Base-by-base conservation (phyloP, 37 sponge, comb jelly and placozoan species). In the Cliona cf. orientalis region DNA sequence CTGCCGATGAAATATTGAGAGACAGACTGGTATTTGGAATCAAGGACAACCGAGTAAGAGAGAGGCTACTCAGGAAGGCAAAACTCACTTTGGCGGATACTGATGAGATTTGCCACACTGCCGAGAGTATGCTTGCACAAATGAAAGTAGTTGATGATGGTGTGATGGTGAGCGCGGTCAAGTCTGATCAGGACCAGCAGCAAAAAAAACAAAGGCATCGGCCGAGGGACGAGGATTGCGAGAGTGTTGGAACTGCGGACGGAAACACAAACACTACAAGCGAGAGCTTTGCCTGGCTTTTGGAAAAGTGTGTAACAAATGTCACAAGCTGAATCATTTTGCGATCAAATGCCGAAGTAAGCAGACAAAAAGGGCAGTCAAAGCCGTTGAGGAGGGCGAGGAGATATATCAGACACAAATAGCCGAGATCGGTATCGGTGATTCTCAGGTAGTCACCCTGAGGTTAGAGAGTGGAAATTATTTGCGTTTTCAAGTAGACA, bases 271-370 rank as follows among this genome's bases (percentile, higher is more conserved):
- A 0, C 35, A 34, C 58, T 22, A 12, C 46, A 76, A 71, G 57
- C 55, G 71, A 69, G 86, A 77, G 29, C 19, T 26, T 14, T 86
- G 86, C 49, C 86, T 74, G 17, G 86, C 86, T 12, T 79, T 56
- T 58, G 86, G 86, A 19, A 79, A 78, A 34, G 33, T 38, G 5
- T 86, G 86, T 41, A 61, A 72, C n/a, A 74, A 72, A 29, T 85
- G 85, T 46, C 70, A 69, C 69, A 85, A 76, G 58, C 63, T 35
- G 53, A 76, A 76, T 32, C 78, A 85, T 29, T 85, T 85, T 76
- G 71, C 69, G n/a, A 36, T 41, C 2, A 63, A 73, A 25, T 83
- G 83, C 62, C 42, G 82, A 38, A 58, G 42, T 7, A 5, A 32
- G 7, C 32, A 14, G 14, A 32, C 28, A 28, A 56, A 3, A 32